Base-by-base conservation (phyloP, 1,140 invertebrate genomes). In the Mizuhopecten yessoensis region DNA sequence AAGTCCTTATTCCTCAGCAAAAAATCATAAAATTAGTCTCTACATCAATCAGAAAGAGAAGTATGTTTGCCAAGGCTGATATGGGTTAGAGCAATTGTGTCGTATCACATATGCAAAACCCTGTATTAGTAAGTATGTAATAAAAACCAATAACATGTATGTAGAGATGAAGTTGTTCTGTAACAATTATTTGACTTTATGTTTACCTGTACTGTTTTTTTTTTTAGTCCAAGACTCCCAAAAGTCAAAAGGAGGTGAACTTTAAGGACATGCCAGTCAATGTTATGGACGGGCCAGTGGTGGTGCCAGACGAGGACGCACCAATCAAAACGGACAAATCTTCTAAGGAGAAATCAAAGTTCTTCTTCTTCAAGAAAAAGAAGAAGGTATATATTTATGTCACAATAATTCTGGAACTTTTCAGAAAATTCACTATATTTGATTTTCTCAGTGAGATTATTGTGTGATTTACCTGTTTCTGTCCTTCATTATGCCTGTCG, bases 301-400 rank as follows among this genome's bases (percentile, higher is more conserved):
- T 94, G 20, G 93, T 94, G 34, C 93, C 94, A 10, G 93, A 94
- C 23, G 92, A 93, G 89, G 91, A 95, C n/a, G 91, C 90, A 20
- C 93, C 94, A 15, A 86, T 94, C n/a, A 95, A 95, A 92, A 29
- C 89, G 45, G 93, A 94, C 34, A 95, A 95, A 90, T 89, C 92
- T 86, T 93, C 94, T 15, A 95, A 95, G 87, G 94, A 94, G 23
- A 93, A 93, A 90, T 92, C 92, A 34, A 88, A 92, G 33, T 95
- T 95, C 88, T 93, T 94, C 39, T 95, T 95, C 90, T 95, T 95
- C 34, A 96, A 94, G 86, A 95, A 94, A 75, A 95, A 95, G 92
- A 95, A 95, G 94, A 96, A 96, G 92, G 95, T 95, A 75, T 42
- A 75, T 90, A 39, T 49, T n/a, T n/a, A 29, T n/a, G 57, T 7